Evolutionary conservation across 2,113 vertebrate genomes (phyloP).

Genomic region (Archocentrus centrarchus): DNA sequence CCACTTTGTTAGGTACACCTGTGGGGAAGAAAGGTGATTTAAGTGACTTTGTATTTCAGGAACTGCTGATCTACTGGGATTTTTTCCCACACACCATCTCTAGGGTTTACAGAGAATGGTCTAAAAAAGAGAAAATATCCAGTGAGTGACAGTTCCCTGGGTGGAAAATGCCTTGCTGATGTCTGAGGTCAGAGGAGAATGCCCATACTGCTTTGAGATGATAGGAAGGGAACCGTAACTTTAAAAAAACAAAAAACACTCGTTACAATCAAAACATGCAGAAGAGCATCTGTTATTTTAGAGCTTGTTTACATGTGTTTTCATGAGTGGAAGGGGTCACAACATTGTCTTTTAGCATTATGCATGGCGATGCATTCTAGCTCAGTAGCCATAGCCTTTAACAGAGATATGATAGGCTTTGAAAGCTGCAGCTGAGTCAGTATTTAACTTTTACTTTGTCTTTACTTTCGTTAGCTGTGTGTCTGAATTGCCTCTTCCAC

Average conservation of each 20-base stretch:
- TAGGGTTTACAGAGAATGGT: neutral
- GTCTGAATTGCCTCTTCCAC: neutral
- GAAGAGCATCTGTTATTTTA: neutral
- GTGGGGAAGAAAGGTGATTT: neutral
- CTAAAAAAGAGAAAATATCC: neutral
- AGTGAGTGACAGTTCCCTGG: neutral
- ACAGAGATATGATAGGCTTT: neutral
- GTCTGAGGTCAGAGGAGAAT: neutral
- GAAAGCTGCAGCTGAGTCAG: neutral
- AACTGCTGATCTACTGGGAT: neutral
- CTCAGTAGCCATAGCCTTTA: neutral
- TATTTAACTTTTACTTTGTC: neutral
- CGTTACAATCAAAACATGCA: neutral
- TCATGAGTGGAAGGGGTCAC: neutral
- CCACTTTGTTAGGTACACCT: constrained; percentile 5
- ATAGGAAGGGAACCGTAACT: neutral
- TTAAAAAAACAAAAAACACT: neutral
- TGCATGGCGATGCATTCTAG: neutral
- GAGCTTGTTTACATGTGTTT: fast-evolving
- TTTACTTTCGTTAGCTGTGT: neutral
- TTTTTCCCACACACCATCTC: neutral
- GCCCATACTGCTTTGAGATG: neutral
- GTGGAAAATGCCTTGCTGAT: neutral
- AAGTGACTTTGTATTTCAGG: neutral
- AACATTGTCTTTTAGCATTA: neutral